These are phyloP conservation scores for Cheilosia variabilis DNA, from an alignment of 2,888 invertebrate species.

Conservation along the genomic window DNA sequence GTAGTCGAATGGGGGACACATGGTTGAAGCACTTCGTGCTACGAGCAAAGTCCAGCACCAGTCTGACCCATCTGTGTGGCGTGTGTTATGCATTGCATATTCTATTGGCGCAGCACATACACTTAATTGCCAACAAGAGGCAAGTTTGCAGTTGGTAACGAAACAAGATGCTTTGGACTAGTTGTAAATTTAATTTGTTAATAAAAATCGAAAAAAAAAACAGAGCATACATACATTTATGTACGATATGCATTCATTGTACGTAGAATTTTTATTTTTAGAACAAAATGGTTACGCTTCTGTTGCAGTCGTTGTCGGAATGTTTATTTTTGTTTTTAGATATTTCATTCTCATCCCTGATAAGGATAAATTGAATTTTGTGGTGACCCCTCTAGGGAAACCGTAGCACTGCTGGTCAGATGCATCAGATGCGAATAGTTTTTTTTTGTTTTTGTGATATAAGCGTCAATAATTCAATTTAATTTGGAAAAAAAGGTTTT, in stretches of 20 bases:
- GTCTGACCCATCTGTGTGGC: slow-evolving; percentile 17
- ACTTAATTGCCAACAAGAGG: slow-evolving; percentile 57
- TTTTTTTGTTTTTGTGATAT: background rate
- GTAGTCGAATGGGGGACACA: slow-evolving; percentile 1
- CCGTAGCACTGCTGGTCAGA: slow-evolving; percentile 5
- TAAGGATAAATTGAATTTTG: slow-evolving; percentile 44
- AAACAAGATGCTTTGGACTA: slow-evolving; percentile 26
- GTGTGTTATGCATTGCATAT: slow-evolving; percentile 39
- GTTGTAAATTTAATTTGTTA: slow-evolving; percentile 50
- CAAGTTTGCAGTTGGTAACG: slow-evolving; percentile 18
- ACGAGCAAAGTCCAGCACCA: background rate
- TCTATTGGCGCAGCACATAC: slow-evolving; percentile 44
- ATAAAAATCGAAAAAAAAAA: slow-evolving; percentile 21
- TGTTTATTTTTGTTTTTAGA: background rate
- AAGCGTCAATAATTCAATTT: slow-evolving; percentile 23
- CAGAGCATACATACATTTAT: background rate
- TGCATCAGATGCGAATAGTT: slow-evolving; percentile 8
- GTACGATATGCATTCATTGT: background rate
- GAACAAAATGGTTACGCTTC: background rate
- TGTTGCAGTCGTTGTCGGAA: slow-evolving; percentile 4
- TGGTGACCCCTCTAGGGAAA: background rate
- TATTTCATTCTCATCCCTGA: slow-evolving; percentile 17
- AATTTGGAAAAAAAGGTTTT: background rate
- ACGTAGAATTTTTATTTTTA: background rate
- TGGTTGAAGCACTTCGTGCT: slow-evolving; percentile 7